phyloP scores from a whole-genome alignment of 2,888 invertebrate species.

The Loripinus fragilis region DNA sequence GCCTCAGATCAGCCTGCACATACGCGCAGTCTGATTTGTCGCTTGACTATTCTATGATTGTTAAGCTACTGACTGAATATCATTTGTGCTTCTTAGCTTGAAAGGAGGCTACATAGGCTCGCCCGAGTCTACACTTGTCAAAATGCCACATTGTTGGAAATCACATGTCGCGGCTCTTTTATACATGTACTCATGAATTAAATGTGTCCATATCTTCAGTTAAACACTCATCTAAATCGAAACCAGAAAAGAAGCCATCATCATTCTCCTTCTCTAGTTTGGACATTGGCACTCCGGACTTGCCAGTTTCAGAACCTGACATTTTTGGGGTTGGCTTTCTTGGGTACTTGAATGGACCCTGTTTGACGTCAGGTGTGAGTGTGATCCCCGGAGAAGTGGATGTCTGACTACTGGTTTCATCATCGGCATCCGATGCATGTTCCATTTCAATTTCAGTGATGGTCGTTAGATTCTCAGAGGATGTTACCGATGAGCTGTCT shows the following conservation, averaged over 20 bases:
- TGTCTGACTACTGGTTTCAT: conserved; percentile 45
- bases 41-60: too few species aligned
- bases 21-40: too few species aligned
- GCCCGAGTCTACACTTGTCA: too few species aligned
- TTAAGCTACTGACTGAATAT: too few species aligned
- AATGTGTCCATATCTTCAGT: conserved; percentile 39
- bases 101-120: too few species aligned
- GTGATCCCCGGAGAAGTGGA: conserved; percentile 49
- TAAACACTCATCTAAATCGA: conserved; percentile 39
- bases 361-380: conserved; percentile 44
- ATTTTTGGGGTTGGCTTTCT: neutral
- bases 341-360: conserved; percentile 45
- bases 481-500: conserved; percentile 29
- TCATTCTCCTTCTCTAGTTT: conserved; percentile 45
- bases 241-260: conserved; percentile 57
- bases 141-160: too few species aligned
- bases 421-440: conserved; percentile 49
- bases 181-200: neutral
- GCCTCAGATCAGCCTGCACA: too few species aligned
- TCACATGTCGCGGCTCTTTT: too few species aligned
- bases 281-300: neutral
- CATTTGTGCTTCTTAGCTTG: too few species aligned
- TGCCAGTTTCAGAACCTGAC: neutral
- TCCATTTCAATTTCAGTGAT: conserved; percentile 33
- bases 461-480: conserved; percentile 27